These are phyloP conservation scores for Nineta flava DNA, from an alignment of 2,888 invertebrate species.

Conservation along the genomic window DNA sequence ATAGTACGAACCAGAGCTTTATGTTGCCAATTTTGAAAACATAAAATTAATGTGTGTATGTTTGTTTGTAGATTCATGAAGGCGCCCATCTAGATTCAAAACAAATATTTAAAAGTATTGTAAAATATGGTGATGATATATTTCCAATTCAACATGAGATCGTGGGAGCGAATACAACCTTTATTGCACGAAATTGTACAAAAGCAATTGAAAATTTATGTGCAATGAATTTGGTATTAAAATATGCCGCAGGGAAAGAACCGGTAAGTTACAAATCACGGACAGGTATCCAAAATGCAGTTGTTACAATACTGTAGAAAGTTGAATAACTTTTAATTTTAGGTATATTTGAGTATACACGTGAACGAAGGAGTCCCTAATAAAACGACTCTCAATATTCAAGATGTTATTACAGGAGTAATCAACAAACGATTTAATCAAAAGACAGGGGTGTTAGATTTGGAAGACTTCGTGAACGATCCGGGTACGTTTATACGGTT, in stretches of 20 bases:
- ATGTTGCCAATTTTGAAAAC: background rate
- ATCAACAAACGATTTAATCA: constrained; percentile 25
- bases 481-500: constrained; percentile 15
- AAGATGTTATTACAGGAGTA: constrained; percentile 25
- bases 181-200: constrained; percentile 32
- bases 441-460: constrained; percentile 22
- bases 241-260: constrained; percentile 17
- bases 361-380: constrained; percentile 17
- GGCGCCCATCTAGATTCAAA: constrained; percentile 24
- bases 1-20: constrained; percentile 8
- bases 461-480: constrained; percentile 30
- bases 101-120: constrained; percentile 26
- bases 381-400: constrained; percentile 27
- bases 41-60: background rate
- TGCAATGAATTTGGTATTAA: constrained; percentile 26
- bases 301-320: background rate
- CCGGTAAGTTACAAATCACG: constrained; percentile 8
- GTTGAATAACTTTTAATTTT: constrained; percentile 6
- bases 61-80: constrained; percentile 18
- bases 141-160: constrained; percentile 30
- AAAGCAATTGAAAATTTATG: constrained; percentile 31
- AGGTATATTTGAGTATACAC: constrained; percentile 24
- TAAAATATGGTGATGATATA: constrained; percentile 29
- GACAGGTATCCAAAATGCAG: too few species aligned
- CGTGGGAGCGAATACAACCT: constrained; percentile 23